Conservation (phyloP, 2,113 vertebrate species). For the Indicator indicator region DNA sequence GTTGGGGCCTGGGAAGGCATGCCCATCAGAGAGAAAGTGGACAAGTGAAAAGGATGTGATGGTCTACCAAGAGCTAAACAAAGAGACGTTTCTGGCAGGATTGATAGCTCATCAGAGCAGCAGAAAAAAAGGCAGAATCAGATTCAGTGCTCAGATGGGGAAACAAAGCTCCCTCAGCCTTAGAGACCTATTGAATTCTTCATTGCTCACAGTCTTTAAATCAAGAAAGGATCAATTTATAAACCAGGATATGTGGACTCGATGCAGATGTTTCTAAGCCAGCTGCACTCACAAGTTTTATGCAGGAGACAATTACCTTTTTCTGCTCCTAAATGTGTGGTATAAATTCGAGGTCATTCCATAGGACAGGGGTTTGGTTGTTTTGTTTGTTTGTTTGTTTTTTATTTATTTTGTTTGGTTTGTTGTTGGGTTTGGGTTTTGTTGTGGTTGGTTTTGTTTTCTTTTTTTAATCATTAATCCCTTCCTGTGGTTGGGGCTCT, state of each 20-base stretch:
- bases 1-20: background rate
- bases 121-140: background rate
- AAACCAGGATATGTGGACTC: background rate
- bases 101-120: background rate
- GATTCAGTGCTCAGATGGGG: background rate
- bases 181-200: conserved; percentile 12
- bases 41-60: background rate
- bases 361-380: background rate
- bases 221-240: background rate
- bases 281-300: background rate
- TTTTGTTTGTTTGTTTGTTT: background rate
- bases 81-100: background rate
- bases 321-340: background rate
- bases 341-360: background rate
- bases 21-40: background rate
- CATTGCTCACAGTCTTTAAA: background rate
- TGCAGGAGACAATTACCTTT: background rate
- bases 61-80: background rate
- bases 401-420: background rate
- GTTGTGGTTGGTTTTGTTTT: background rate
- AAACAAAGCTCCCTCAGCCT: background rate
- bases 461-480: background rate
- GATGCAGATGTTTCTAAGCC: background rate
- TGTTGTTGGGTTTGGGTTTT: background rate
- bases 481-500: background rate